phyloP scores from a whole-genome alignment of 1,140 invertebrate genomes.

The Zeugodacus cucurbitae region DNA sequence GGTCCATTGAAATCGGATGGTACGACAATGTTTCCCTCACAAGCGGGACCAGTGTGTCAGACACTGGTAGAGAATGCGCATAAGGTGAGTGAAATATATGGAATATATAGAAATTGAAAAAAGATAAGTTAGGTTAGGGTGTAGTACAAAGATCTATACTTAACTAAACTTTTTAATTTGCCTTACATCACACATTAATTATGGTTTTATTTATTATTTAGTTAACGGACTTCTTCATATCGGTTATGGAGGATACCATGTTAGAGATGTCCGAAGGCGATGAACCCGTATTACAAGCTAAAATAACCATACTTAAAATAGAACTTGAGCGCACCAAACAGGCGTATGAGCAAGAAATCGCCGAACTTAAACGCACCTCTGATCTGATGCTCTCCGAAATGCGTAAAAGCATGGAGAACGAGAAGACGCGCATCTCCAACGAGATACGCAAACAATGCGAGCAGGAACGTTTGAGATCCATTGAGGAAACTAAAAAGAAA shows the following conservation, averaged over 20 bases:
- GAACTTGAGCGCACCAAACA: slow-evolving; percentile 76
- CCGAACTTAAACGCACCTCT: slow-evolving; percentile 67
- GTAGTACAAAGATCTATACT: too few relatives aligned
- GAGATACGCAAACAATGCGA: slow-evolving; percentile 73
- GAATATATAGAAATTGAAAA: background rate
- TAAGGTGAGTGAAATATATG: slow-evolving; percentile 58
- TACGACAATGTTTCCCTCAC: slow-evolving; percentile 61
- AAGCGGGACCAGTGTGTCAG: slow-evolving; percentile 64
- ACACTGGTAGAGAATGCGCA: slow-evolving; percentile 67
- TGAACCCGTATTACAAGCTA: slow-evolving; percentile 68
- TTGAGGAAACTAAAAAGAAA: slow-evolving; percentile 82
- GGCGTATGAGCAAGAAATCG: slow-evolving; percentile 67
- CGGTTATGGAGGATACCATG: slow-evolving; percentile 71
- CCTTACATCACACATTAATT: too few relatives aligned
- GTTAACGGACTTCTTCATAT: slow-evolving; percentile 70
- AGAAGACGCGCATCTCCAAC: slow-evolving; percentile 72
- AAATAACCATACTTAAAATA: slow-evolving; percentile 70
- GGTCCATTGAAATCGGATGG: slow-evolving; percentile 64
- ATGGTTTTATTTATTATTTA: slow-evolving; percentile 33
- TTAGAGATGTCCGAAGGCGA: slow-evolving; percentile 67
- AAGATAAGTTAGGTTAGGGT: background rate
- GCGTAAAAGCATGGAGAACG: slow-evolving; percentile 73
- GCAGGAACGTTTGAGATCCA: slow-evolving; percentile 72
- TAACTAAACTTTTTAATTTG: too few relatives aligned
- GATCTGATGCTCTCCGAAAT: slow-evolving; percentile 70